Percentiles rank a stretch among this genome's conserved stretches.
These are phyloP conservation scores for Troilus luridus DNA, from an alignment of 2,888 invertebrate genomes.

Conservation along the genomic window DNA sequence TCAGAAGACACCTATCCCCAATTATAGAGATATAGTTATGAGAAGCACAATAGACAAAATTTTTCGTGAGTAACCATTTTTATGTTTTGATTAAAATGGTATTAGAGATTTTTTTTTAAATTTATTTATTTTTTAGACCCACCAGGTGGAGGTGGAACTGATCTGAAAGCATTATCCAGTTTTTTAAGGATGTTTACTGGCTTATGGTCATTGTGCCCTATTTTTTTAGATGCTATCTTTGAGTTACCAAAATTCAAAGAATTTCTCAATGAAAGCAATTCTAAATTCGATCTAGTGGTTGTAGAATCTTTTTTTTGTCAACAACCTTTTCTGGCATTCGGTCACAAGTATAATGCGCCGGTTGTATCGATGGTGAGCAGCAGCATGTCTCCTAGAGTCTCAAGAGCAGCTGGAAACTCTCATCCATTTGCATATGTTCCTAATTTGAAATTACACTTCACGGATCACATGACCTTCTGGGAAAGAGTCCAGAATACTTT, in stretches of 20 bases:
- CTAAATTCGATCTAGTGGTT: constrained; percentile 60
- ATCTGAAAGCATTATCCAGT: background rate
- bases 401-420: background rate
- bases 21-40: background rate
- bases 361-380: constrained; percentile 47
- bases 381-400: background rate
- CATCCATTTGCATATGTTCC: background rate
- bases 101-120: background rate
- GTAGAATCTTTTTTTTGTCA: constrained; percentile 61
- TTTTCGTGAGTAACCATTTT: background rate
- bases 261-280: constrained; percentile 53
- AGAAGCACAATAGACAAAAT: background rate
- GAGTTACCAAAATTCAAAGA: constrained; percentile 44
- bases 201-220: background rate
- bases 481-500: constrained; percentile 27
- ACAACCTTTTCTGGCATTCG: constrained; percentile 60
- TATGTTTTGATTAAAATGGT: too few species aligned
- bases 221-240: background rate
- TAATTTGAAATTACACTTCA: background rate
- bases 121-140: background rate
- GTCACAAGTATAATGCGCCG: constrained; percentile 62
- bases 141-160: background rate
- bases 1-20: background rate
- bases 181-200: background rate
- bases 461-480: constrained; percentile 35